Base-by-base conservation (phyloP, 2,888 invertebrate genomes). In the Lasius fuliginosus region DNA sequence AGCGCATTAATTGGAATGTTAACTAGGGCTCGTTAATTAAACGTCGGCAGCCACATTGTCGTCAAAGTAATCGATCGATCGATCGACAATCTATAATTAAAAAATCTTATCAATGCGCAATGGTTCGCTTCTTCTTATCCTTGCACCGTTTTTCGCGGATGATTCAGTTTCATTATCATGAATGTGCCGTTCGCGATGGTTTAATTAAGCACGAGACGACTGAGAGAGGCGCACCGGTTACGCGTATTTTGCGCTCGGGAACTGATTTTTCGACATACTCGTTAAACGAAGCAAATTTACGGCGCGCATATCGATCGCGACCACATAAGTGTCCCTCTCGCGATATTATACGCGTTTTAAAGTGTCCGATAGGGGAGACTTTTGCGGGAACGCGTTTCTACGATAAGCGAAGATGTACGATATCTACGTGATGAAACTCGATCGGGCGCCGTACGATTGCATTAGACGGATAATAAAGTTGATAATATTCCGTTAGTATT, bases 1-100 rank as follows among this genome's bases (percentile, higher is more conserved):
- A 86, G 46, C 82, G 74, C 53, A 82, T 88, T 89, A 87, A 89
- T 89, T 89, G 88, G 87, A 88, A 71, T 64, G 76, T 86, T 84
- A 83, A 85, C 75, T 76, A 69, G 67, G 27, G 30, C 33, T 27
- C 62, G 85, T 74, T 89, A 88, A 88, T 89, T 86, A 86, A 87
- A 67, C 58, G 73, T 30, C n/a, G 53, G 62, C 33, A 23, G 49
- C 58, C 36, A 67, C 42, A 58, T 58, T 40, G 68, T 77, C 81
- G 81, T 76, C 76, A 77, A 84, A 86, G 79, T 79, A 65, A 15
- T 53, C 82, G 82, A 65, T 58, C 64, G 40, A 40, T 77, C 53
- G 58, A 76, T 73, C 73, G n/a, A n/a, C 40, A 69, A 82, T 83
- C 56, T 77, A 49, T 86, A 74, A 88, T 88, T 88, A 88, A 88